Conservation (phyloP, 2,888 invertebrate species). For the Drosophila infuscata region DNA sequence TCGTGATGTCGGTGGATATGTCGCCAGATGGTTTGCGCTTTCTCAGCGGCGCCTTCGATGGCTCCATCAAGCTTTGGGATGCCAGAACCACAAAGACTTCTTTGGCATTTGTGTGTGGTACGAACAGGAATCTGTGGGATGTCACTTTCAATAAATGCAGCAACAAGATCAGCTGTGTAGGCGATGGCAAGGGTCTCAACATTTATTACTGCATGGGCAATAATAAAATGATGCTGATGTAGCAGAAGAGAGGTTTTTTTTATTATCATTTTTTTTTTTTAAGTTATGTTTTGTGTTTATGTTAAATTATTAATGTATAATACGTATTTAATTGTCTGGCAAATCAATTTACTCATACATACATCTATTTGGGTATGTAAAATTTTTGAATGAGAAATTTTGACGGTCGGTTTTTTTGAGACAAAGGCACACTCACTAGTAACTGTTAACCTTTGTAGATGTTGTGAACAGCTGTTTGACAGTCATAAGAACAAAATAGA, state of each 20-base stretch:
- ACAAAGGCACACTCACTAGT: not conserved
- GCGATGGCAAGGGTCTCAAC: constrained; percentile 42
- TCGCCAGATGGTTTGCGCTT: constrained; percentile 34
- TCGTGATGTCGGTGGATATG: constrained; percentile 37
- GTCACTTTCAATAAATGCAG: constrained; percentile 35
- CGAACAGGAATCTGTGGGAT: constrained; percentile 46
- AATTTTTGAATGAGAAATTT: not conserved
- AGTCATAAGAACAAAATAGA: not conserved
- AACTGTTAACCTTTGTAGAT: not conserved
- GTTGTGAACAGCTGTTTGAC: not conserved
- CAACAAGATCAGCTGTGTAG: constrained; percentile 46
- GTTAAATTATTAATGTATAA: constrained; percentile 23
- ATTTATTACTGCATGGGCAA: constrained; percentile 42
- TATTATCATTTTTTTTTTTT: not conserved
- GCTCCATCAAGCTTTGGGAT: constrained; percentile 52
- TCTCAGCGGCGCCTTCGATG: constrained; percentile 39
- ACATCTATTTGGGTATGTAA: not conserved
- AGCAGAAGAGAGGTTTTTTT: not conserved
- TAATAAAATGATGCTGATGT: constrained; percentile 35
- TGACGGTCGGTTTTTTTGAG: not conserved
- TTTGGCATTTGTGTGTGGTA: constrained; percentile 8
- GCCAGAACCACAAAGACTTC: constrained; percentile 20
- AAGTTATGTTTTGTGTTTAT: not conserved
- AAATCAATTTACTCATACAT: not conserved
- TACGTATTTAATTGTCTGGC: not conserved